A percentile compares a stretch with the other conserved stretches of the same genome.
Conservation (phyloP, 2,797 vertebrate species). For the Leucoraja ocellata region DNA sequence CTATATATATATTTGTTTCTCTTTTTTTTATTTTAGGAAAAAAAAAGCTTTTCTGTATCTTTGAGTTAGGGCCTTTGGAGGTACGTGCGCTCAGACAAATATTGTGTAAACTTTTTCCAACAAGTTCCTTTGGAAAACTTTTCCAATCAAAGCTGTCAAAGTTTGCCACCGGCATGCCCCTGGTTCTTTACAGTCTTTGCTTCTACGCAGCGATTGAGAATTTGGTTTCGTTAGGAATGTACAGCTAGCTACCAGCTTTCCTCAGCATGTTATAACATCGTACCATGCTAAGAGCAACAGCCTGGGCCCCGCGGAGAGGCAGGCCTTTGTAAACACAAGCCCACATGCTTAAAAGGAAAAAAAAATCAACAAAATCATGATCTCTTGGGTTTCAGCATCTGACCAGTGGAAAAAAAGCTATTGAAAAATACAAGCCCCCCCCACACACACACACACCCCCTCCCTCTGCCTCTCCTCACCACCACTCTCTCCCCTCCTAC, state of each 20-base stretch:
- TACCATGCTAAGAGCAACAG: slow-evolving; percentile 29
- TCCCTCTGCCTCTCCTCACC: slow-evolving; percentile 42
- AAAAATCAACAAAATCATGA: not conserved
- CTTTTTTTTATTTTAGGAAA: not conserved
- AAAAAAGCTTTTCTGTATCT: slow-evolving; percentile 28
- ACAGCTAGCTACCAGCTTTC: not conserved
- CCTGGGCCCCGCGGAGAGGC: not conserved
- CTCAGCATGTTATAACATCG: not conserved
- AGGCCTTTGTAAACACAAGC: slow-evolving; percentile 18
- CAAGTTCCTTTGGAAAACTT: slow-evolving; percentile 15
- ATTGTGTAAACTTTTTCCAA: slow-evolving; percentile 27
- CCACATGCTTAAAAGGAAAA: not conserved
- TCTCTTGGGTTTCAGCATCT: slow-evolving; percentile 32
- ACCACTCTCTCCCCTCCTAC: slow-evolving; percentile 42
- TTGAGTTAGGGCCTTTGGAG: slow-evolving; percentile 25
- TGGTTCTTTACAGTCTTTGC: slow-evolving; percentile 19
- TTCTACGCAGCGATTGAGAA: slow-evolving; percentile 7
- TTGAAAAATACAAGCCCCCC: not conserved
- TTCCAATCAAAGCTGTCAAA: slow-evolving; percentile 31
- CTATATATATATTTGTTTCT: slow-evolving; percentile 8
- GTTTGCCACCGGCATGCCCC: not conserved
- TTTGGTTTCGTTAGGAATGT: slow-evolving; percentile 30
- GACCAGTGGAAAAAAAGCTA: slow-evolving; percentile 28
- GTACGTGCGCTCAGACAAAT: not conserved
- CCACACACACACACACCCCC: slow-evolving; percentile 48